Evolutionary conservation across 2,113 vertebrate species (phyloP).

Genomic region (Sinocyclocheilus anshuiensis): DNA sequence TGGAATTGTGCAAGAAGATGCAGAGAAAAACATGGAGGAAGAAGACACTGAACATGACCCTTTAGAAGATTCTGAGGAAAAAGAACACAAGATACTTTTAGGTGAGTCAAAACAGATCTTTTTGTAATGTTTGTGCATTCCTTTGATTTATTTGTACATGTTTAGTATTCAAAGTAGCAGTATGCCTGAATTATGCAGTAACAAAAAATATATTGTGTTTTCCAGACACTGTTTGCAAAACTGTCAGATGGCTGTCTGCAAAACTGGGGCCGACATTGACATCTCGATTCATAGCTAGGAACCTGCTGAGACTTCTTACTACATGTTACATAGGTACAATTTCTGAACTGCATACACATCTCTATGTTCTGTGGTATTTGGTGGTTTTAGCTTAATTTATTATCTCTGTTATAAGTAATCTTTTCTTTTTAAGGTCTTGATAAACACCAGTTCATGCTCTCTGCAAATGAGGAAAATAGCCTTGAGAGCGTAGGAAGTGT

Average conservation of each 20-base stretch:
- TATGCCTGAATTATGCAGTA: background rate
- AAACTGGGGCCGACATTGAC: constrained; percentile 95
- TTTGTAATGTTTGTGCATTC: background rate
- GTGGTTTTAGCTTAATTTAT: background rate
- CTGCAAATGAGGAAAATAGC: constrained; percentile 73
- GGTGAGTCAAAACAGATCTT: constrained; percentile 75
- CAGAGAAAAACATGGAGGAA: constrained; percentile 65
- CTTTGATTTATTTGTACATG: background rate
- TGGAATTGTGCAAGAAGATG: constrained; percentile 66
- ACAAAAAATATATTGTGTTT: constrained; percentile 1
- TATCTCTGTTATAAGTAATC: background rate
- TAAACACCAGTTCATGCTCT: constrained; percentile 87
- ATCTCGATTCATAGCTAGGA: constrained; percentile 89
- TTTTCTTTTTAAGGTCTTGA: constrained; percentile 76
- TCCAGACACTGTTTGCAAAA: constrained; percentile 96
- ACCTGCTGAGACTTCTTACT: constrained; percentile 91
- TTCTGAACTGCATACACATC: background rate
- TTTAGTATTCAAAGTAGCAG: background rate
- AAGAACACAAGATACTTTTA: constrained; percentile 91
- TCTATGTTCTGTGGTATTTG: background rate
- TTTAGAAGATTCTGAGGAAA: constrained; percentile 81
- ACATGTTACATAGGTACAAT: constrained; percentile 90
- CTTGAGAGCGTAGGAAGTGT: constrained; percentile 81
- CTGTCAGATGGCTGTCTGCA: constrained; percentile 91
- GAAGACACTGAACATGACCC: constrained; percentile 76